Conservation (phyloP, 2,113 vertebrate genomes). For the Lota lota region DNA sequence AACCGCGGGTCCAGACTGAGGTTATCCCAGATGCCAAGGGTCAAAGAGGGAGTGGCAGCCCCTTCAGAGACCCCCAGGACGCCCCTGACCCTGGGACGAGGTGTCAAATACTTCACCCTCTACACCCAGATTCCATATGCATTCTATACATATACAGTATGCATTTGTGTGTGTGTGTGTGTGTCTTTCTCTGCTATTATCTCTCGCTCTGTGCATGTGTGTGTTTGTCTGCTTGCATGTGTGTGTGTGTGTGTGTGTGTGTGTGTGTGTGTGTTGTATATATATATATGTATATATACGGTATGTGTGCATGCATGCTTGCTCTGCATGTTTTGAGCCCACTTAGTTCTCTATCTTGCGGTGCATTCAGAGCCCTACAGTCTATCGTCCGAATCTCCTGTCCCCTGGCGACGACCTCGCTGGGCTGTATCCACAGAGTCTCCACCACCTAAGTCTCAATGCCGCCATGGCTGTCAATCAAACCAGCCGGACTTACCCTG, state of each 20-base stretch:
- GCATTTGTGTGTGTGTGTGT: background rate
- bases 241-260: conserved; percentile 7
- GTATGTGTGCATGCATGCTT: no score
- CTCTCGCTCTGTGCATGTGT: background rate
- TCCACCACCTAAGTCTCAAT: conserved; percentile 53
- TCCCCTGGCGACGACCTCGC: conserved; percentile 46
- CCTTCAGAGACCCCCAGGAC: no score
- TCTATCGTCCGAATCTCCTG: conserved; percentile 48
- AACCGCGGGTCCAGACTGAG: no score
- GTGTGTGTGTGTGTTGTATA: background rate
- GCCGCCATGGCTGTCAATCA: conserved; percentile 66
- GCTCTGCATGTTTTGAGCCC: no score
- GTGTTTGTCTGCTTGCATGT: background rate
- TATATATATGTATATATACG: no score
- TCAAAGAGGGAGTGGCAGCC: no score
- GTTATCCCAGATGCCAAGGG: conserved; percentile 16
- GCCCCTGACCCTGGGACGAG: conserved; percentile 10
- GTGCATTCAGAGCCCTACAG: conserved; percentile 17
- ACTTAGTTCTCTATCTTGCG: conserved; percentile 11
- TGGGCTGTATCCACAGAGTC: conserved; percentile 43
- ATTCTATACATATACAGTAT: background rate
- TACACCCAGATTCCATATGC: no score
- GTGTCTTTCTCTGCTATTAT: no score
- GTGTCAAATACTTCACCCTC: conserved; percentile 18
- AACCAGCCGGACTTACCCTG: conserved; percentile 31